A percentile compares a stretch with the other conserved stretches of the same genome.
These are phyloP conservation scores for Sterna hirundo DNA, from an alignment of 2,113 vertebrate species.

Conservation along the genomic window DNA sequence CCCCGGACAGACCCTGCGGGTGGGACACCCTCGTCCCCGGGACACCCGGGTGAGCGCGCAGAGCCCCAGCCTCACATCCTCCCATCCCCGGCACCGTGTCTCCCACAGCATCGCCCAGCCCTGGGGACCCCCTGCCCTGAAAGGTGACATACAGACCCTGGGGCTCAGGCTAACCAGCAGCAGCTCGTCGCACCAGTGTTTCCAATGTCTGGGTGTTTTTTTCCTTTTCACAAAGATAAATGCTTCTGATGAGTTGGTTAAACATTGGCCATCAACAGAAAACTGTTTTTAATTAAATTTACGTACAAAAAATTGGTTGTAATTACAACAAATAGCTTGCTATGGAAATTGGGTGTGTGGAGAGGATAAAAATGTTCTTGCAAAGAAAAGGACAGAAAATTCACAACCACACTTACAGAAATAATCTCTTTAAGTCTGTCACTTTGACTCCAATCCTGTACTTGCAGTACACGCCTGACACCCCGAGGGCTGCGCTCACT, in stretches of 20 bases:
- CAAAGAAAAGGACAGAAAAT: background rate
- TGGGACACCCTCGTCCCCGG: background rate
- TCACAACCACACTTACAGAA: background rate
- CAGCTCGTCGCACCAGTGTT: background rate
- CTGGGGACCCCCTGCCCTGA: background rate
- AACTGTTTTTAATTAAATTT: slow-evolving; percentile 60
- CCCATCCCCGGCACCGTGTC: rapidly evolving
- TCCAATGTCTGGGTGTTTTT: background rate
- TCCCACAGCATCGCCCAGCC: rapidly evolving
- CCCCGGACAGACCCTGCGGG: rapidly evolving
- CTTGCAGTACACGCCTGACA: background rate
- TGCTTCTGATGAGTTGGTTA: slow-evolving; percentile 39
- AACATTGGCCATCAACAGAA: slow-evolving; percentile 37
- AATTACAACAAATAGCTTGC: slow-evolving; percentile 21
- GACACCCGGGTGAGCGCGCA: background rate
- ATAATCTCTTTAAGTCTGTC: background rate
- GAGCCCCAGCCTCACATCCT: background rate
- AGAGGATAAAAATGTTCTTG: background rate
- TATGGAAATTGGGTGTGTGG: background rate
- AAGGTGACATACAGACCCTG: background rate
- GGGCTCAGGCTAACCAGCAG: background rate
- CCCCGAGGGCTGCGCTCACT: background rate
- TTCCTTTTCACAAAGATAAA: slow-evolving; percentile 30
- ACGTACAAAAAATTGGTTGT: slow-evolving; percentile 29
- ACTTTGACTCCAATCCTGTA: background rate